phyloP scores from a whole-genome alignment of 2,888 invertebrate genomes.

The Cabera pusaria region DNA sequence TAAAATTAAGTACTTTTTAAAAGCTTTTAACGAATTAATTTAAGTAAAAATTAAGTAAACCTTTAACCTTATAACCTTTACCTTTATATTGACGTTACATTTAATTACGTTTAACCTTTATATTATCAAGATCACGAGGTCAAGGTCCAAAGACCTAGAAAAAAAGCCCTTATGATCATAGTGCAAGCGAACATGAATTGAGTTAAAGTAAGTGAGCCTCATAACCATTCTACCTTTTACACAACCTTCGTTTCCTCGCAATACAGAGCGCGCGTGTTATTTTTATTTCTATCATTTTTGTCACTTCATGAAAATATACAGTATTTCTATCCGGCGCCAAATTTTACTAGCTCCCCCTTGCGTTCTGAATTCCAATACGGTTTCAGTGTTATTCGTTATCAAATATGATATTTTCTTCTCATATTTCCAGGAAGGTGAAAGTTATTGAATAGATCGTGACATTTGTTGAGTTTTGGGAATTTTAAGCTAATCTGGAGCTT shows the following conservation, averaged over 20 bases:
- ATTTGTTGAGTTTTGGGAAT: background rate
- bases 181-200: no score
- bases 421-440: conserved; percentile 17
- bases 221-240: conserved; percentile 12
- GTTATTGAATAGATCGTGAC: conserved; percentile 15
- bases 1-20: no score
- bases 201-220: no score
- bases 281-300: conserved; percentile 54
- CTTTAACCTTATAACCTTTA: no score
- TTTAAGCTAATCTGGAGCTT: no score
- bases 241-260: conserved; percentile 3
- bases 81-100: no score
- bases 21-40: no score
- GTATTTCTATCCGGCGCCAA: conserved; percentile 39
- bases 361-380: conserved; percentile 46
- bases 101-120: no score
- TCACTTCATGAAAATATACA: conserved; percentile 55
- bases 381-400: conserved; percentile 26
- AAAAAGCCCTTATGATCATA: no score
- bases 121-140: no score
- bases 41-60: no score
- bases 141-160: no score
- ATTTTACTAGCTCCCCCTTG: conserved; percentile 40
- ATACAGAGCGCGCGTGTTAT: conserved; percentile 34
- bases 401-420: conserved; percentile 36